A percentile compares a stretch with the other conserved stretches of the same genome.
These are phyloP conservation scores for Neoaliturus tenellus DNA, from an alignment of 2,888 invertebrate species.

Conservation along the genomic window DNA sequence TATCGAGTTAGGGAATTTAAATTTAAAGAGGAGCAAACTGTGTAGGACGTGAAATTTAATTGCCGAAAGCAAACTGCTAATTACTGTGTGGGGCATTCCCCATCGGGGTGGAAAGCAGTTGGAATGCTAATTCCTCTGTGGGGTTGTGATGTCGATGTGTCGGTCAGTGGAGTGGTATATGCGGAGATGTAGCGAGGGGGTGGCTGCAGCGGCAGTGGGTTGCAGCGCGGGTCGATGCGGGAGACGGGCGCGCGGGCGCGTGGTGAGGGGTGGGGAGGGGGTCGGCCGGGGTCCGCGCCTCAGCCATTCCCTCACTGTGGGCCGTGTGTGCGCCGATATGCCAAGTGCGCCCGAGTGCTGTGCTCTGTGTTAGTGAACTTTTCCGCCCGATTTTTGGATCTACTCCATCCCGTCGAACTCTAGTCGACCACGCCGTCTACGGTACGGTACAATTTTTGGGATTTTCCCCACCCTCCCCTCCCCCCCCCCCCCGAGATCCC, in stretches of 20 bases:
- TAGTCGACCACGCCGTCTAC: not conserved
- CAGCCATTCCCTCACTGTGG: conserved; percentile 18
- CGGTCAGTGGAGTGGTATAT: not conserved
- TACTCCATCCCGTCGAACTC: not conserved
- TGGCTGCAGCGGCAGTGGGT: conserved; percentile 15
- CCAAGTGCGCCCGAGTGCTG: not conserved
- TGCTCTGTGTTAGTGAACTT: conserved; percentile 16
- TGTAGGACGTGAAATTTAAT: too few relatives aligned
- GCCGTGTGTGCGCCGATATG: not conserved
- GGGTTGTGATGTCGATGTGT: not conserved
- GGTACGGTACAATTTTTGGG: not conserved
- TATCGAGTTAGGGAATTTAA: too few relatives aligned
- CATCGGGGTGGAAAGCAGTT: too few relatives aligned
- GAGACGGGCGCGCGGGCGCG: not conserved
- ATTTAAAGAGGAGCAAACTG: too few relatives aligned
- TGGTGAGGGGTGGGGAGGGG: not conserved
- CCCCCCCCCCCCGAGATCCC: not conserved
- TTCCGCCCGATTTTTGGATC: conserved; percentile 13
- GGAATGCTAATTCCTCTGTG: too few relatives aligned
- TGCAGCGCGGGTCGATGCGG: not conserved
- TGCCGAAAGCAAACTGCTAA: too few relatives aligned
- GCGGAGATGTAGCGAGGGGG: not conserved
- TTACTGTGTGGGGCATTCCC: too few relatives aligned
- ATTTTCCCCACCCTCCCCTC: not conserved
- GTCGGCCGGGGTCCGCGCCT: not conserved